These are phyloP conservation scores for Jordanella pulchra DNA, from an alignment of 2,797 vertebrate species.

Conservation along the genomic window DNA sequence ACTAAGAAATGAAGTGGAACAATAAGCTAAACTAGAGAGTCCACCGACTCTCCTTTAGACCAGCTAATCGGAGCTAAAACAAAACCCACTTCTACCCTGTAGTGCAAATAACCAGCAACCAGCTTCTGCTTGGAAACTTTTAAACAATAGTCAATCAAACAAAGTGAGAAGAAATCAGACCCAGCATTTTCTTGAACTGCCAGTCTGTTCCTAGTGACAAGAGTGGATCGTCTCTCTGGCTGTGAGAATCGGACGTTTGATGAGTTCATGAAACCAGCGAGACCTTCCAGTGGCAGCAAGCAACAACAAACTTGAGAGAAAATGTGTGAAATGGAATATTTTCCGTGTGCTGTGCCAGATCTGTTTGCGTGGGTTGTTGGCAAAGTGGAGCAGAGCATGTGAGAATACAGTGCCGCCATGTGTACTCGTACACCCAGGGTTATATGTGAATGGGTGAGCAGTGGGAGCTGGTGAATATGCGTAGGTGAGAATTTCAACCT, in stretches of 20 bases:
- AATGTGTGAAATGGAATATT: conserved; percentile 63
- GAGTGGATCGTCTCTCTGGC: conserved; percentile 13
- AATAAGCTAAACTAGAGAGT: too few species aligned
- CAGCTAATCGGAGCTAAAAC: too few species aligned
- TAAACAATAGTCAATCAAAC: too few species aligned
- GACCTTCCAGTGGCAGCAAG: conserved; percentile 11
- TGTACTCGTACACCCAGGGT: conserved; percentile 18
- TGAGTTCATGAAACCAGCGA: conserved; percentile 16
- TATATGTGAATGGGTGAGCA: conserved; percentile 29
- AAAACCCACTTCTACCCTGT: not conserved
- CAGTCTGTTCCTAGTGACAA: not conserved
- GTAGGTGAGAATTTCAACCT: conserved; percentile 66
- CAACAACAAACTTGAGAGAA: conserved; percentile 26
- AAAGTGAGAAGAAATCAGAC: not conserved
- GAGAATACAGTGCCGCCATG: conserved; percentile 26
- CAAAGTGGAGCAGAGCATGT: conserved; percentile 57
- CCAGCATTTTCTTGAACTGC: not conserved
- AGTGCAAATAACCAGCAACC: not conserved
- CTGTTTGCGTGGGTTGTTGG: conserved; percentile 59
- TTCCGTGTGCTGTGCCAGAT: conserved; percentile 47
- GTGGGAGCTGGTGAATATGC: conserved; percentile 50
- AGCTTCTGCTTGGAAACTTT: not conserved
- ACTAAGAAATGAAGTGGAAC: not conserved
- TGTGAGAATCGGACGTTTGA: conserved; percentile 42
- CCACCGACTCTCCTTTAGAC: too few species aligned